Percentiles rank a stretch among this genome's conserved stretches.
Evolutionary conservation across 2,797 vertebrate genomes (phyloP).

Genomic region (Neopelma chrysocephalum): DNA sequence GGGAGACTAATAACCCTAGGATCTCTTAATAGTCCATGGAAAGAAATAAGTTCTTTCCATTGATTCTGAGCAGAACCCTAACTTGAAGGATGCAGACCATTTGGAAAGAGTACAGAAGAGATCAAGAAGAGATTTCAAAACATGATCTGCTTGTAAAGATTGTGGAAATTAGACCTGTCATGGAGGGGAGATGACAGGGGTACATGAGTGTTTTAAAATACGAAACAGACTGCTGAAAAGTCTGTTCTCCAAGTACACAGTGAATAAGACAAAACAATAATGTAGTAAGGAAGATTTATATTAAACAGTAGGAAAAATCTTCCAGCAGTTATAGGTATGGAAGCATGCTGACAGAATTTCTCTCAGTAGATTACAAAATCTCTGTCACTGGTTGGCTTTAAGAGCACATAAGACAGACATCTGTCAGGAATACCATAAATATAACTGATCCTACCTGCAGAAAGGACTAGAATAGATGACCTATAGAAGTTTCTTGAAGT

Average conservation of each 20-base stretch:
- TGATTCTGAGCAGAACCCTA: conserved; percentile 6
- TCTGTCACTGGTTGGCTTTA: background rate
- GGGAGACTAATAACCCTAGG: conserved; percentile 53
- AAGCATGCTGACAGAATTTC: background rate
- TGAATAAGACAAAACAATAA: background rate
- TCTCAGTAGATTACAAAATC: background rate
- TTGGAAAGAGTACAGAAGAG: background rate
- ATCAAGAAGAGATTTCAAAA: conserved; percentile 8
- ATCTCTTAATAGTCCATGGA: conserved; percentile 34
- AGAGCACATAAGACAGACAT: background rate
- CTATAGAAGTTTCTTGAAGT: background rate
- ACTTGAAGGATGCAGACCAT: background rate
- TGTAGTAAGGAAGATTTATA: background rate
- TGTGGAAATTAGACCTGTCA: background rate
- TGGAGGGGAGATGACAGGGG: background rate
- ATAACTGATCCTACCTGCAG: background rate
- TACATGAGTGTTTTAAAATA: background rate
- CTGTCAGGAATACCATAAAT: background rate
- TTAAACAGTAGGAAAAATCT: background rate
- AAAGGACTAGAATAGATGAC: background rate
- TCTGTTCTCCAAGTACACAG: background rate
- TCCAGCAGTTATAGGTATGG: background rate
- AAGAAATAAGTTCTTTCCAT: conserved; percentile 33
- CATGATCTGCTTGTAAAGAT: background rate
- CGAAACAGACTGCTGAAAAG: background rate